Conservation (phyloP, 2,888 invertebrate genomes). For the Andrena praecox region DNA sequence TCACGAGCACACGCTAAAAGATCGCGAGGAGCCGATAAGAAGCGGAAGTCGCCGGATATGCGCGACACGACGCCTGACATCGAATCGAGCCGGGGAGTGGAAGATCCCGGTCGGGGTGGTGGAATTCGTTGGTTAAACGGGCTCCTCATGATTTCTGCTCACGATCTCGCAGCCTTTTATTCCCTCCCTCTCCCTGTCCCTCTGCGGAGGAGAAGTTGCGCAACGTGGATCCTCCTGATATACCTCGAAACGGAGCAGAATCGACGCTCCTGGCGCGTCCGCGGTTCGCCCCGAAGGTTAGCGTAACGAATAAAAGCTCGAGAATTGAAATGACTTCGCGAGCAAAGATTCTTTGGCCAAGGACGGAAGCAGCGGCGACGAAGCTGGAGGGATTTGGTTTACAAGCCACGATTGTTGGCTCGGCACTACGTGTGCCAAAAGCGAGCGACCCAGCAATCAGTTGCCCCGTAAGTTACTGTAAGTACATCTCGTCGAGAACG, state of each 20-base stretch:
- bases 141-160: constrained; percentile 31
- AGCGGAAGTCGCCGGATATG: constrained; percentile 19
- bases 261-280: neutral
- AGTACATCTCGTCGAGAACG: neutral
- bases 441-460: neutral
- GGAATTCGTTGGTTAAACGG: neutral
- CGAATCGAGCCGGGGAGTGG: constrained; percentile 26
- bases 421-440: constrained; percentile 6
- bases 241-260: constrained; percentile 10
- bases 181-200: neutral
- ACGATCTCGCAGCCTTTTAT: constrained; percentile 25
- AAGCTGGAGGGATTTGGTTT: neutral
- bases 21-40: constrained; percentile 34
- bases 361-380: constrained; percentile 9
- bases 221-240: constrained; percentile 17
- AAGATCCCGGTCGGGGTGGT: neutral
- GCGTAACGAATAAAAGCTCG: constrained; percentile 8
- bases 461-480: neutral
- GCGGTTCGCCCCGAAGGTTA: neutral
- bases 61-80: constrained; percentile 9
- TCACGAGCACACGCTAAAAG: constrained; percentile 21
- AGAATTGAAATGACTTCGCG: constrained; percentile 21
- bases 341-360: constrained; percentile 5
- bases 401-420: neutral
- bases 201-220: neutral